Base-by-base conservation (phyloP, 2,797 vertebrate species). In the Sus cebifrons region DNA sequence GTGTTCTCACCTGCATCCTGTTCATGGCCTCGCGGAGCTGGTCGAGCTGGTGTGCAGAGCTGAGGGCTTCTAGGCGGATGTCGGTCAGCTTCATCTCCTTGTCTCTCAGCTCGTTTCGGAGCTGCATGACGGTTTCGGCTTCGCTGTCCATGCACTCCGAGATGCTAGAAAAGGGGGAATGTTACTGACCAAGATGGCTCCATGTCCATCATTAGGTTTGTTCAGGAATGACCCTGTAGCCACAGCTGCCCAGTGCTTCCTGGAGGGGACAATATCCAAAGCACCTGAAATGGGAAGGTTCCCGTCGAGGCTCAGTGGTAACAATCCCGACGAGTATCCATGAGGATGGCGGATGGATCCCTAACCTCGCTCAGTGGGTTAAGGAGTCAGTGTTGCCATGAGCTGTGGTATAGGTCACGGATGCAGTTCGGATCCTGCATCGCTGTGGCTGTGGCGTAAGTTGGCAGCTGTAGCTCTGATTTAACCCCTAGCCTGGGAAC, bases 71-170 rank as follows among this genome's bases (percentile, higher is more conserved):
- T 49, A 99, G 98, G 9, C 99, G 99, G 91, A 99, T 99, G 86
- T 99, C 99, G 0, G 99, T 99, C 98, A 99, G 97, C 97, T 99
- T 99, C 99, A 99, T 99, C 99, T 99, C 99, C 98, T 99, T 99
- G 98, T 99, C 99, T 67, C 99, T 98, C 82, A 99, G 99, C 97
- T 99, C 99, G 0, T 99, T 99, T 3, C 99, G 99, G 60, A 99
- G 98, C 98, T 99, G 99, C 99, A 99, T 99, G 97, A 99, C 99
- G 0, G 99, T 99, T 98, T 99, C 99, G 0, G 99, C 99, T 97
- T 99, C 99, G 0, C 99, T 99, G 86, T 99, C 99, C 58, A 99
- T 97, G 98, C 99, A 99, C 88, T 99, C 99, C 0, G 99, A 99
- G 96, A 99, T 98, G 3, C 99, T 99, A 98, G 2, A 67, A 62